Evolutionary conservation across 2,888 invertebrate genomes (phyloP), one percentile per base, ranked within the genome.

Genomic region (Cataglyphis livida): DNA sequence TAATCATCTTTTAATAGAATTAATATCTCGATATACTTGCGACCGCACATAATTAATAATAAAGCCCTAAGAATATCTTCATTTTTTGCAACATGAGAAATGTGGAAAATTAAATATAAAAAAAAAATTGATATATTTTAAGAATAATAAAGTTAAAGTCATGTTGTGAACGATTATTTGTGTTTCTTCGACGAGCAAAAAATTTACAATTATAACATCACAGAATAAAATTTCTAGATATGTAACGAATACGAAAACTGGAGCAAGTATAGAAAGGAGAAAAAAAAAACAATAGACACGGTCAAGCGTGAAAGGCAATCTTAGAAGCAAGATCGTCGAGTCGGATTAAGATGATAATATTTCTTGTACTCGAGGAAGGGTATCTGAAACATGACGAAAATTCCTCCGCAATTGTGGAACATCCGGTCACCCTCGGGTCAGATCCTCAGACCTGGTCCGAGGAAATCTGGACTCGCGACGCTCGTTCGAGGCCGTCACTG

Each of bases 401-500:
- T 28, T 35, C 12, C 38, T 66, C 21, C 41, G 71, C 25, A 71
- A 79, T 70, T 70, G 59, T 79, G 5, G 78, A 59, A 71, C 71
- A n/a, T 68, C 57, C 41, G 76, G 41, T 76, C 71, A 25, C 18
- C 61, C 25, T 75, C n/a, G n/a, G 66, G 70, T 78, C 57, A 38
- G 18, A 75, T 74, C 75, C n/a, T 68, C 32, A 41, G 44, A 62
- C 18, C 4, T 51, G 70, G 59, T 61, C 41, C 66, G 62, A 74
- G 38, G 61, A 61, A n/a, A 7, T n/a, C 41, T 59, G 64, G 81
- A 65, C 57, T 57, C 51, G 71, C 85, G 62, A 65, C 68, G 85
- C 81, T 84, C 81, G 84, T 85, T 91, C 89, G 91, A 90, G 89
- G 88, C 89, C 88, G 85, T 91, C 89, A 82, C 84, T 90, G 87